Evolutionary conservation across 2,113 vertebrate species (phyloP), one percentile per base, ranked within the genome.

Genomic region (Nansenia antarctica): DNA sequence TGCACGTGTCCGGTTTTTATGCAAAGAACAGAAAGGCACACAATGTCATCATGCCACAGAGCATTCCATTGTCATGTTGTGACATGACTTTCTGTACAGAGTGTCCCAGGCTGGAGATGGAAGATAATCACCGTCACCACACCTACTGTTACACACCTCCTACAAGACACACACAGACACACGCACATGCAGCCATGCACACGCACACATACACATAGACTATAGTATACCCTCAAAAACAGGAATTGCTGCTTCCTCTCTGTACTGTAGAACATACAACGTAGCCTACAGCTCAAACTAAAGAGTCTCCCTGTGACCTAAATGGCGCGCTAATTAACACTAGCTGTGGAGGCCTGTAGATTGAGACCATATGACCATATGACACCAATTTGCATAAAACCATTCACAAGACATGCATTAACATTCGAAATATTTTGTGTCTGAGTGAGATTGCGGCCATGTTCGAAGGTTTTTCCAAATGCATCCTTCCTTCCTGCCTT

Each of bases 51-150:
- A 57, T 45, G 22, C 11, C 54, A 30, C 30, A n/a, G 47, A 63
- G 31, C 66, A 42, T 59, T 71, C 71, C 45, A 34, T 49, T 12
- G 39, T 65, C 70, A 63, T 76, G 68, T 55, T 39, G 15, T 5
- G 63, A 72, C 73, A 60, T 1, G 20, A 11, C 4, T 37, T 54
- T 27, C 26, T 64, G 62, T 47, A 47, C 37, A 47, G 57, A 59
- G 35, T 55, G 22, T 3, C n/a, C n/a, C n/a, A n/a, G n/a, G 20
- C 52, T 26, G 9, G n/a, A 42, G 29, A 69, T 0, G 12, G 24
- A 62, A 27, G 20, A 69, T 62, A 5, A 62, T 1, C 1, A 26
- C 18, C 24, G 11, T 24, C 52, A 12, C 12, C 20, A 24, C 20
- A 7, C 6, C 34, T 55, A 64, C 34, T 37, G 57, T 30, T 20